Evolutionary conservation across 2,888 invertebrate genomes (phyloP), one percentile per base, ranked within the genome.

Genomic region (Perizoma flavofasciatum): DNA sequence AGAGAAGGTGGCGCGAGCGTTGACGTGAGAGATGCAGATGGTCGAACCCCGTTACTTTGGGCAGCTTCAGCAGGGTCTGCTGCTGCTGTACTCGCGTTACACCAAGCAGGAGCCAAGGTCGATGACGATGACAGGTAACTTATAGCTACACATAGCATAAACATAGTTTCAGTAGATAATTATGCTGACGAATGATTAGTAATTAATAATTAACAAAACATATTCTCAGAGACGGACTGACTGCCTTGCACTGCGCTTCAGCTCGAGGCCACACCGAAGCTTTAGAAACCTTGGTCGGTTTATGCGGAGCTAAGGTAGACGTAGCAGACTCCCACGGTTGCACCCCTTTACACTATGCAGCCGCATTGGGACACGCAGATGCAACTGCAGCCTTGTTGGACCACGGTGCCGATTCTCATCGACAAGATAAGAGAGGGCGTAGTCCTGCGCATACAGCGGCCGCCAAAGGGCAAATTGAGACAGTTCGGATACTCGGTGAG

Each of bases 41-140:
- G 98, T 0, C 93, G 99, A 6, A 98, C 98, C 73, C 99, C 99
- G 0, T 92, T 99, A 54, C 89, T 99, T 8, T 99, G 99, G 99
- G 99, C 99, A 0, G 98, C 99, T 0, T 98, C 98, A 68, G 98
- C 99, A 32, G 99, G 99, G 5, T 98, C 98, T 43, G 95, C 97
- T 0, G 97, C 98, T 68, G 99, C 98, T 0, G 96, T 99, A 57
- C 92, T 97, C 49, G 96, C 97, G 0, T 88, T 99, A 59, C 95
- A 98, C 10, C 96, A 97, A 79, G 96, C 97, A 0, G 98, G 98
- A 1, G 96, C 97, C 0, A 94, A 95, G 54, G 95, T 97, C 4
- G 95, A 96, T 77, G 95, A 96, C 43, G 93, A 95, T 44, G 98
- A 98, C 83, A 96, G 97, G 94, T 83, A 88, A 66, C 32, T 46